Conservation (phyloP, 2,113 vertebrate species). For the Phaethornis superciliosus region DNA sequence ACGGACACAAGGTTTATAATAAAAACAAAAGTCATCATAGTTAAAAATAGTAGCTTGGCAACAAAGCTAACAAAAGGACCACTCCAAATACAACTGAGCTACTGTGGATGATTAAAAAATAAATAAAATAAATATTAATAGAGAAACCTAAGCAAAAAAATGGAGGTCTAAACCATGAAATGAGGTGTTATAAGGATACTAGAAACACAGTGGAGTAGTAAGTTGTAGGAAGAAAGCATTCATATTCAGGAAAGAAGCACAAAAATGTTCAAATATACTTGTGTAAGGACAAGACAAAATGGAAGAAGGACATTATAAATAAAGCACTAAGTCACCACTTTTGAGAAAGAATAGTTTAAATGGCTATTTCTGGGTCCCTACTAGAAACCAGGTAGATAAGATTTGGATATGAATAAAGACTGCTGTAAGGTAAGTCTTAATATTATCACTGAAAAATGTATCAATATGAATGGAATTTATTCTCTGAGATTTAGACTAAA, state of each 20-base stretch:
- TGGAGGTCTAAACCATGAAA: background rate
- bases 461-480: background rate
- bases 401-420: background rate
- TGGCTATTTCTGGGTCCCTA: background rate
- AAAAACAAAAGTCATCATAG: background rate
- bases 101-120: background rate
- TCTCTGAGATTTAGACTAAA: background rate
- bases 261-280: background rate
- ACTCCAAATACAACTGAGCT: background rate
- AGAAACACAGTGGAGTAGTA: background rate
- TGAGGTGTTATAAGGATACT: accelerated
- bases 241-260: background rate
- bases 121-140: background rate
- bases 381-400: background rate
- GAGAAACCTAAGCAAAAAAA: background rate
- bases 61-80: background rate
- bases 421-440: background rate
- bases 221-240: background rate
- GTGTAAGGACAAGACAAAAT: background rate
- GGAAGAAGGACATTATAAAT: background rate
- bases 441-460: background rate
- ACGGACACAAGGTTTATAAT: background rate
- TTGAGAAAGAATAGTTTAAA: background rate
- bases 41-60: background rate
- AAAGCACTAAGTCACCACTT: background rate